Evolutionary conservation across 1,140 invertebrate genomes (phyloP).

Genomic region (Aradophagus sp.): DNA sequence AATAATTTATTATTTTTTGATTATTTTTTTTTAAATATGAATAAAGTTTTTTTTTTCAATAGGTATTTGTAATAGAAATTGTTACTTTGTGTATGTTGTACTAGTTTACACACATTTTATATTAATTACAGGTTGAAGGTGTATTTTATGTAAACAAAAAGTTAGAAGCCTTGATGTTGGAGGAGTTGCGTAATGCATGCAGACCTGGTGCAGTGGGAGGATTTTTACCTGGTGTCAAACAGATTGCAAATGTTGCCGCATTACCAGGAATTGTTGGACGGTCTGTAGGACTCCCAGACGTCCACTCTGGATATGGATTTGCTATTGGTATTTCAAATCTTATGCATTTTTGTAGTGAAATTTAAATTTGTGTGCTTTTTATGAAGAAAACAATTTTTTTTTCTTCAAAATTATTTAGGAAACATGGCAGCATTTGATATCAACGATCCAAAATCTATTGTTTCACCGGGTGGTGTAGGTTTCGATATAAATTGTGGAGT

Average conservation of each 20-base stretch:
- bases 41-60: no score
- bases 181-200: slow-evolving; percentile 94
- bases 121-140: slow-evolving; percentile 98
- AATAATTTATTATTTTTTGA: no score
- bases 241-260: slow-evolving; percentile 99
- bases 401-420: no score
- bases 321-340: slow-evolving; percentile 87
- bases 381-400: no score
- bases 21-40: no score
- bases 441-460: slow-evolving; percentile 92
- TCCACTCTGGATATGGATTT: slow-evolving; percentile 99
- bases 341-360: slow-evolving; percentile 22
- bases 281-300: slow-evolving; percentile 95
- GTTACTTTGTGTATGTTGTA: no score
- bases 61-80: no score
- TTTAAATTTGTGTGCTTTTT: no score
- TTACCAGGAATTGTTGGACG: slow-evolving; percentile 96
- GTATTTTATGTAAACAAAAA: slow-evolving; percentile 97
- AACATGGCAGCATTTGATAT: slow-evolving; percentile 99
- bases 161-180: slow-evolving; percentile 97
- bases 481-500: slow-evolving; percentile 99
- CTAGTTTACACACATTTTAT: no score
- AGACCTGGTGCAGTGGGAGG: slow-evolving; percentile 92
- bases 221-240: slow-evolving; percentile 98
- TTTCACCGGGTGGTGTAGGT: slow-evolving; percentile 98